Base-by-base conservation (phyloP, 2,888 invertebrate species). In the Brachypterus glaber region DNA sequence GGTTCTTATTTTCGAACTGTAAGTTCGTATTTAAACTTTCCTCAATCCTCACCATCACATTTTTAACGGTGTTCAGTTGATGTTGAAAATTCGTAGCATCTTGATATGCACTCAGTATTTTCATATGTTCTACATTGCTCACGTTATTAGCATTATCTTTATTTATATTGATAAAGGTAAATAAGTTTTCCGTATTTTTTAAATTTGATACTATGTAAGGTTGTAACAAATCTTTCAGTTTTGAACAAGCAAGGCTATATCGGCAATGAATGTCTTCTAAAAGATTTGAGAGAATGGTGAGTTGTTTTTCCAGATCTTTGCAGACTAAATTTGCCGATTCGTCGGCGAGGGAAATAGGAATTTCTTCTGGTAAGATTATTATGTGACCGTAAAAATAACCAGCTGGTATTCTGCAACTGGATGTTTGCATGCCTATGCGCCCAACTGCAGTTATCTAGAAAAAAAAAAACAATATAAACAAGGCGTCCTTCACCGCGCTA, bases 341-440 rank as follows among this genome's bases (percentile, higher is more conserved):
- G 21, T 59, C 47, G 24, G 63, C 59, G 3, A 67, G 57, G 34
- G 70, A 69, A 2, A 58, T 57, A 13, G 69, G 67, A 44, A 69
- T 60, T 55, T 72, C 71, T 37, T 71, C 71, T 1, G 71, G 70
- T 33, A 90, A 69, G 40, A 87, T 76, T 2, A 86, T 79, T 26
- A 88, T 77, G 62, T 92, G 91, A 0, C 93, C 93, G 60, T 88
- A 93, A 66, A 92, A 93, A 65, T 83, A 82, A n/a, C 92, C 93
- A 24, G 92, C 70, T 0, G 92, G 90, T 45, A 93, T 89, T 67
- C 86, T 82, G 55, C 90, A 90, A 50, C 88, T 79, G 37, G 88
- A 85, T 0, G 89, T 83, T 15, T 88, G 83, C 84, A 90, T 89
- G 30, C 91, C 91, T 58, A 90, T 90, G 8, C 90, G 76, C 7